Base-by-base conservation (phyloP, 2,888 invertebrate species). In the Clanis bilineata region DNA sequence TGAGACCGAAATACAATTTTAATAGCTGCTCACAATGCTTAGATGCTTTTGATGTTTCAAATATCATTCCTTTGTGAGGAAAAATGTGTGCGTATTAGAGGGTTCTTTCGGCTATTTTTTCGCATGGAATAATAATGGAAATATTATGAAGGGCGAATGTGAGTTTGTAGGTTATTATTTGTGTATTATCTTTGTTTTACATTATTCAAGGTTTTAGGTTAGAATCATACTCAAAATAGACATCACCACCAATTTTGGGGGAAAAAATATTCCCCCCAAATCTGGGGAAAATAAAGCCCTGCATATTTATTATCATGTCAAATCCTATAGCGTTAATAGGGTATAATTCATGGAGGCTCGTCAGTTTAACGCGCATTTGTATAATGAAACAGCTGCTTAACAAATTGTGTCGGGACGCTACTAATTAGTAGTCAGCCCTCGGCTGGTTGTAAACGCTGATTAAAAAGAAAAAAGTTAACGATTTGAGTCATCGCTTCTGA, bases 351-450 rank as follows among this genome's bases (percentile, higher is more conserved):
- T 23, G 47, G 9, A 51, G 32, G 10, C 51, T 51, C 51, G 15
- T 51, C 51, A 32, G 7, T 15, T 51, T 51, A 51, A 32, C 28
- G 18, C 32, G 51, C 18, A 32, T 51, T 51, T 51, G 51, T 32
- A 51, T 51, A 51, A 51, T 51, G 51, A 51, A 51, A 51, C 51
- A 32, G 51, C 18, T 28, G 28, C 32, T 51, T 51, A 32, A 51
- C 51, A 51, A 51, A 32, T 51, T 51, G 51, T 51, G 51, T 32
- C 51, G 28, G 32, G 51, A 18, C 32, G 32, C 28, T 15, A 28
- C 28, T 51, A 51, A 51, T 51, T 51, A 51, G 51, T 51, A 51
- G 51, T 51, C 32, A 7, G 18, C 28, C 28, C 28, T 51, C 51
- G 51, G 10, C 15, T 32, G 51, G 28, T 18, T 2, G 28, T 51